Evolutionary conservation across 2,797 vertebrate genomes (phyloP), one percentile per base, ranked within the genome.

Genomic region (Malacoraja senta): DNA sequence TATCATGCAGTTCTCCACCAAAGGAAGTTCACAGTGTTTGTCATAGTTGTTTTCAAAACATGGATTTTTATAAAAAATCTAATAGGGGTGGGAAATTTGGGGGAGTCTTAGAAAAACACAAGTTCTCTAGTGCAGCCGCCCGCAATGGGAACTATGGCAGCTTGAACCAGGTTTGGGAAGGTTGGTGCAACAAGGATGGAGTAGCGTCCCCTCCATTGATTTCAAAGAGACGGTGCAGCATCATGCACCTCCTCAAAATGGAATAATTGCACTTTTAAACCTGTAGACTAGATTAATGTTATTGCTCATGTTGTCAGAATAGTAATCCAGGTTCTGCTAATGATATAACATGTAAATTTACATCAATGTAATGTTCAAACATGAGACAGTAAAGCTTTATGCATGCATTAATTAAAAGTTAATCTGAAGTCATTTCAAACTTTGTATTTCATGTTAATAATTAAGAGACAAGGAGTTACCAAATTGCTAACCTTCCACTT

Each of bases 371-470:
- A 44, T 74, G 38, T 74, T 92, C 90, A 92, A 76, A 86, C 65
- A 74, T 76, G 15, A 38, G 38, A 74, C 71, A 92, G 71, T 92
- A 58, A 74, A 92, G n/a, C 71, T 53, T 74, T 76, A 92, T 92
- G 90, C 90, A 92, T 92, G 90, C 38, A 53, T 92, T 92, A 92
- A 74, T 91, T 91, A 74, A 92, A 91, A 92, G 68, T 92, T 74
- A 72, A 92, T 92, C 90, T 92, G 71, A 92, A 92, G 90, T 92
- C 90, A 92, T 92, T 92, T 92, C 90, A 76, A 92, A 92, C 90
- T 53, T 92, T 29, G 7, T 92, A n/a, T 58, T 76, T 92, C 58
- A 92, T 76, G 38, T 92, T 53, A 76, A 92, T 71, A 92, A 12
- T 74, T 92, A 76, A 74, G 71, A 58, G 68, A 71, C 35, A 76